phyloP scores from a whole-genome alignment of 1,140 invertebrate species.

The Atta texana region DNA sequence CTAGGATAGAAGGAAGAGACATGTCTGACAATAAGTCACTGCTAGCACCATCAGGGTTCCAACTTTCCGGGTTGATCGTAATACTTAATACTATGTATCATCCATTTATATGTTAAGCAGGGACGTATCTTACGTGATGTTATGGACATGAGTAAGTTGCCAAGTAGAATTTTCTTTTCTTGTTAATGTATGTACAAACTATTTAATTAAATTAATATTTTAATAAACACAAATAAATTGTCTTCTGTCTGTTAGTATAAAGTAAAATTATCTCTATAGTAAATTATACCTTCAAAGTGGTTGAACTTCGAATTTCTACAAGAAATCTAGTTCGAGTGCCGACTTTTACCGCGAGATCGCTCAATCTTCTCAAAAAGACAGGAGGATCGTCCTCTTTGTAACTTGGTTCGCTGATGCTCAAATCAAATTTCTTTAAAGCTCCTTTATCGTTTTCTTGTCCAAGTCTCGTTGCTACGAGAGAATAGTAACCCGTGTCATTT shows the following conservation, averaged over 20 bases:
- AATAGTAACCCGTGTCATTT: conserved; percentile 87
- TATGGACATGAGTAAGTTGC: neutral
- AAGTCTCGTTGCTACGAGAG: conserved; percentile 87
- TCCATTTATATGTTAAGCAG: conserved; percentile 18
- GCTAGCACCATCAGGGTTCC: conserved; percentile 23
- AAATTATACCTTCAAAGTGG: conserved; percentile 90
- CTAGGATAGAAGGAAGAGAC: conserved; percentile 38
- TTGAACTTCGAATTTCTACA: conserved; percentile 92
- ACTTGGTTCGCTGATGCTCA: conserved; percentile 80
- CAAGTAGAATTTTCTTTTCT: conserved; percentile 9
- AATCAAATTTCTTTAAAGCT: conserved; percentile 77
- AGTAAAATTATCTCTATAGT: neutral
- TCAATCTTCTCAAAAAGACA: conserved; percentile 91
- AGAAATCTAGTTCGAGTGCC: conserved; percentile 93
- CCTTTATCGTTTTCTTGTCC: conserved; percentile 76
- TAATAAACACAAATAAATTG: neutral
- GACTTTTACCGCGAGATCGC: conserved; percentile 94
- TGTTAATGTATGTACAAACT: conserved; percentile 13
- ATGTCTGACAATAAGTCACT: conserved; percentile 67
- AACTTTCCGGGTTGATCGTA: conserved; percentile 71
- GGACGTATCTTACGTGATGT: conserved; percentile 22
- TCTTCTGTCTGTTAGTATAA: conserved; percentile 1
- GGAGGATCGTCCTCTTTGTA: conserved; percentile 89
- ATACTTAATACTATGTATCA: conserved; percentile 55
- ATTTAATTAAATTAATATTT: neutral